phyloP scores from a whole-genome alignment of 2,797 vertebrate species.

The Gallinago solitaria region DNA sequence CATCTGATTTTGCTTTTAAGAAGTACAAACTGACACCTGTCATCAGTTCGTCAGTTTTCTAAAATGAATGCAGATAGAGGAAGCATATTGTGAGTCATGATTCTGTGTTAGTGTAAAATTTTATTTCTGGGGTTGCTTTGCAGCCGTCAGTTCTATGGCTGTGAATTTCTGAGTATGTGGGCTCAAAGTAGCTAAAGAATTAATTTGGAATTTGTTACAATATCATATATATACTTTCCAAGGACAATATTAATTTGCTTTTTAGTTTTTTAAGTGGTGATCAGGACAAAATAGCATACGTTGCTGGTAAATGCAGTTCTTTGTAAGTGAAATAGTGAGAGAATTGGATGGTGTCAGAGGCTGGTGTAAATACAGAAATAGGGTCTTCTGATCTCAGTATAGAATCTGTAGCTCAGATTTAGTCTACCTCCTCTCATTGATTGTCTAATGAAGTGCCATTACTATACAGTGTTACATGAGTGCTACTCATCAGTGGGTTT shows the following conservation, averaged over 20 bases:
- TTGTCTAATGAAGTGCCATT: neutral
- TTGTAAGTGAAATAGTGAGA: neutral
- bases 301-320: neutral
- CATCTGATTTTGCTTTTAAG: slow-evolving; percentile 30
- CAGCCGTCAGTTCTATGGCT: neutral
- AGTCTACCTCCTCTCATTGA: neutral
- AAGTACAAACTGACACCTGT: slow-evolving; percentile 28
- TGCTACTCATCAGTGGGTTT: neutral
- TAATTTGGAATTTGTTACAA: neutral
- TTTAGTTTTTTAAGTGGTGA: neutral
- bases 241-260: neutral
- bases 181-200: neutral
- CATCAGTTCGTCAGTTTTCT: slow-evolving; percentile 12
- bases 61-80: neutral
- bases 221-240: neutral
- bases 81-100: slow-evolving; percentile 34
- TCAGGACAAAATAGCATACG: neutral
- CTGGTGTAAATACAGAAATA: neutral
- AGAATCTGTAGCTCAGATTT: neutral
- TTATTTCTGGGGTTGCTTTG: slow-evolving; percentile 11
- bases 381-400: neutral
- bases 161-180: neutral
- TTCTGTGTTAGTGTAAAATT: neutral
- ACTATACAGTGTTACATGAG: neutral
- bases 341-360: neutral